Evolutionary conservation across 2,113 vertebrate genomes (phyloP).

Genomic region (Petromus typicus): DNA sequence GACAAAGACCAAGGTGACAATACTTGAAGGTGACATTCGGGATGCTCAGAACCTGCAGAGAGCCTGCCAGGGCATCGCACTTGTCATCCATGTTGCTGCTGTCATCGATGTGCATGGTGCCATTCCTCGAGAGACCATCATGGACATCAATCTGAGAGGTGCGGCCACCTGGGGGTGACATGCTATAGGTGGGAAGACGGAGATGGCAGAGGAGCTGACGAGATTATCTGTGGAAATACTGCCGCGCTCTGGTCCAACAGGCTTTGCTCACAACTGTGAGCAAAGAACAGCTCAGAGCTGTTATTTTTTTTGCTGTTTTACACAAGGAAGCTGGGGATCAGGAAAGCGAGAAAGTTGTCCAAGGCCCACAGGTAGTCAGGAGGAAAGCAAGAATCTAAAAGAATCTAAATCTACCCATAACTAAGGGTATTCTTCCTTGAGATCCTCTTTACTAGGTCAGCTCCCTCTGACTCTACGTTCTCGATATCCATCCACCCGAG

Average conservation of each 20-base stretch:
- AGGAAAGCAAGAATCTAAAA: background rate
- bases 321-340: background rate
- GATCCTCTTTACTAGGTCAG: too few relatives aligned
- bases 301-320: background rate
- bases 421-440: too few relatives aligned
- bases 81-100: constrained; percentile 91
- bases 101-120: constrained; percentile 87
- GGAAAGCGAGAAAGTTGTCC: too few relatives aligned
- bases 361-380: background rate
- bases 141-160: constrained; percentile 94
- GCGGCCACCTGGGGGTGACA: background rate
- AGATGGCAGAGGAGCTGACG: background rate
- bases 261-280: background rate
- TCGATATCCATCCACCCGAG: too few relatives aligned
- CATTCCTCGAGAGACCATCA: constrained; percentile 85
- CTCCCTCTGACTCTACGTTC: too few relatives aligned
- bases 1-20: constrained; percentile 86
- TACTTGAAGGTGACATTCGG: constrained; percentile 93
- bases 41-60: constrained; percentile 85
- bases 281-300: background rate
- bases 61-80: constrained; percentile 88
- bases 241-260: fast-evolving
- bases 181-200: background rate
- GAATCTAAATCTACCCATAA: background rate
- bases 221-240: too few relatives aligned